A percentile compares a stretch with the other conserved stretches of the same genome.
These are phyloP conservation scores for Myodes glareolus DNA, from an alignment of 2,113 vertebrate genomes.

Conservation along the genomic window DNA sequence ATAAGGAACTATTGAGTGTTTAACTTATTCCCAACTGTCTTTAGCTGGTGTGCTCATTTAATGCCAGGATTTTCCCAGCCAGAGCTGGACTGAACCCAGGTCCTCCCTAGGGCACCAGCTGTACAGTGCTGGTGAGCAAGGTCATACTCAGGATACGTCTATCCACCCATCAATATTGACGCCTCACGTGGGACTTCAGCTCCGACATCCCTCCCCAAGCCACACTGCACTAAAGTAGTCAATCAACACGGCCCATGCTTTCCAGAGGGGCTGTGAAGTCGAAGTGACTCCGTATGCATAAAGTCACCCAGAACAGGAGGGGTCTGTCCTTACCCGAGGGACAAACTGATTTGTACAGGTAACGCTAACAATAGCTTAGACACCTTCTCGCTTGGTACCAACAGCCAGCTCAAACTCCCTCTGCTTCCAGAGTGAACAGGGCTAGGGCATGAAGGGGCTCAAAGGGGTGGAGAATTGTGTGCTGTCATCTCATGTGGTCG, in stretches of 20 bases:
- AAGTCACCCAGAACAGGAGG: not conserved
- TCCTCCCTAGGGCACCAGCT: not conserved
- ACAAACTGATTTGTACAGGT: not conserved
- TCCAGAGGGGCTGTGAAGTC: too few species aligned
- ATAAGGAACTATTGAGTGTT: not conserved
- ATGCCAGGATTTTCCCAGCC: not conserved
- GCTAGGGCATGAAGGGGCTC: fast-evolving
- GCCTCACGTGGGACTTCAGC: fast-evolving
- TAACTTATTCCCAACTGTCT: not conserved
- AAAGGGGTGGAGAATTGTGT: not conserved
- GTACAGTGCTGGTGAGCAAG: fast-evolving
- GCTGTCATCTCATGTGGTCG: not conserved
- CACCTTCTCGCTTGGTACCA: not conserved
- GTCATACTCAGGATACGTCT: fast-evolving
- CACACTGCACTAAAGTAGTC: fast-evolving
- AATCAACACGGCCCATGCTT: fast-evolving
- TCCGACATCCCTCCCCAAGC: fast-evolving
- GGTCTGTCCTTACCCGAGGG: not conserved
- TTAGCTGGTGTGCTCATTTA: not conserved
- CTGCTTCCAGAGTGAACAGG: not conserved
- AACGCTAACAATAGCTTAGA: fast-evolving
- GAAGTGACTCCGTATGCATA: fast-evolving
- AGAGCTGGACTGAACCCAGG: not conserved
- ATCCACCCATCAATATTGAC: fast-evolving
- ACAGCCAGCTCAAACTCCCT: not conserved